These are phyloP conservation scores for Pelochelys cantorii DNA, from an alignment of 2,797 vertebrate genomes.

Conservation along the genomic window DNA sequence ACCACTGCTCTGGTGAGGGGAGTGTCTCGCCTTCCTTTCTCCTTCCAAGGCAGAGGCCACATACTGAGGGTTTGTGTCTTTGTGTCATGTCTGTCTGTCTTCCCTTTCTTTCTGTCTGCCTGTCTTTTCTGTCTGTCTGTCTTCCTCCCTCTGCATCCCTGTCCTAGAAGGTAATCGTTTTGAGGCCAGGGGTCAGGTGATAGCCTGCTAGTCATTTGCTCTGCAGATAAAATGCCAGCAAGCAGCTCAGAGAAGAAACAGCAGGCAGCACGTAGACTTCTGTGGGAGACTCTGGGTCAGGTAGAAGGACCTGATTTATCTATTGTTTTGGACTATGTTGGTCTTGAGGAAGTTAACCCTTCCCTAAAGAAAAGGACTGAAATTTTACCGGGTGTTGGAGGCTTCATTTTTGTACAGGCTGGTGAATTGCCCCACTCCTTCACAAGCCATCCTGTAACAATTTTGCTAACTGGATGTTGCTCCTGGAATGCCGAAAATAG, in stretches of 20 bases:
- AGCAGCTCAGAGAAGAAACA: not conserved
- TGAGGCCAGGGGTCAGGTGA: not conserved
- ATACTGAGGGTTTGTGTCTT: too few species aligned
- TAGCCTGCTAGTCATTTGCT: not conserved
- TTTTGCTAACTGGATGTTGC: slow-evolving; percentile 3
- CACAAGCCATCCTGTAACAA: not conserved
- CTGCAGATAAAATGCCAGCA: not conserved
- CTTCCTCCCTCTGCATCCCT: too few species aligned
- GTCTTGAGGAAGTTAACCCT: not conserved
- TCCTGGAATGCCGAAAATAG: not conserved
- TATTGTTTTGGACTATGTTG: not conserved
- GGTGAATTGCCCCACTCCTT: not conserved
- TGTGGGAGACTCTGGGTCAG: not conserved
- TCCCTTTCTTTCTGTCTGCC: too few species aligned
- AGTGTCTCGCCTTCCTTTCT: too few species aligned
- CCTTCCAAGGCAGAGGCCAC: too few species aligned
- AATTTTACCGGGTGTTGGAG: not conserved
- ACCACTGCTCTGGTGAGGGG: too few species aligned
- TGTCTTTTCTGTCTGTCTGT: too few species aligned
- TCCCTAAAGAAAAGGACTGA: not conserved
- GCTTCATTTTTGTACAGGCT: not conserved
- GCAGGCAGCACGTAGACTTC: not conserved
- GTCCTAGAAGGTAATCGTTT: not conserved
- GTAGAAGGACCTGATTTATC: not conserved
- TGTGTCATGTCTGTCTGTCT: too few species aligned